phyloP scores from a whole-genome alignment of 1,140 invertebrate genomes.

The Coenobita brevimanus region DNA sequence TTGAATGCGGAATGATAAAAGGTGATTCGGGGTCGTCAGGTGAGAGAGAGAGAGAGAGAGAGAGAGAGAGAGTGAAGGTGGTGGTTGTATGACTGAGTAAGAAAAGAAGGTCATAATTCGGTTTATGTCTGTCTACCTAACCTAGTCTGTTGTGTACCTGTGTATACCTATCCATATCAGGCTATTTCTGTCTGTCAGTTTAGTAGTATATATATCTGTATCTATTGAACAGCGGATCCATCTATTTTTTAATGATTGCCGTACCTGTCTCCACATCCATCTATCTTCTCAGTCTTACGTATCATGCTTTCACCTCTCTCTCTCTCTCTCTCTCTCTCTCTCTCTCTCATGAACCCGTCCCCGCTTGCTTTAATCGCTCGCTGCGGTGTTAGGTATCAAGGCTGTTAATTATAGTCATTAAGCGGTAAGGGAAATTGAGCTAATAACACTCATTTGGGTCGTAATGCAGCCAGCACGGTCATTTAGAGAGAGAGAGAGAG shows the following conservation, averaged over 20 bases:
- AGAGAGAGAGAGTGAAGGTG: neutral
- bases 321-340: neutral
- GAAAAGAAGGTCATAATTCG: too few relatives aligned
- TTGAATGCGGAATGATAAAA: too few relatives aligned
- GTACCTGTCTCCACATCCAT: too few relatives aligned
- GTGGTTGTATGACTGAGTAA: neutral
- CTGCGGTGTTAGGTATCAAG: neutral
- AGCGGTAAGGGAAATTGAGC: conserved; percentile 23
- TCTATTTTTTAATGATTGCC: too few relatives aligned
- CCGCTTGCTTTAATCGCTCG: conserved; percentile 30
- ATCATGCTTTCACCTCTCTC: neutral
- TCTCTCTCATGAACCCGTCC: neutral
- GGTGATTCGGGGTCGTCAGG: too few relatives aligned
- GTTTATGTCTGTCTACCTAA: too few relatives aligned
- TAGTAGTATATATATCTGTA: too few relatives aligned
- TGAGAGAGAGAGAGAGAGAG: neutral
- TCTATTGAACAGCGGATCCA: too few relatives aligned
- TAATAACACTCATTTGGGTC: conserved; percentile 40
- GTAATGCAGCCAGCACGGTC: conserved; percentile 31
- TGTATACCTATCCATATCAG: too few relatives aligned
- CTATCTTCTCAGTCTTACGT: neutral
- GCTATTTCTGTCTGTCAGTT: too few relatives aligned
- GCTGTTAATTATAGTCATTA: conserved; percentile 43
- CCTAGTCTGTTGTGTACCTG: too few relatives aligned
- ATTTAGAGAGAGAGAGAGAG: conserved; percentile 11